Conservation (phyloP, 1,140 invertebrate species). For the Neoseiulus cucumeris region DNA sequence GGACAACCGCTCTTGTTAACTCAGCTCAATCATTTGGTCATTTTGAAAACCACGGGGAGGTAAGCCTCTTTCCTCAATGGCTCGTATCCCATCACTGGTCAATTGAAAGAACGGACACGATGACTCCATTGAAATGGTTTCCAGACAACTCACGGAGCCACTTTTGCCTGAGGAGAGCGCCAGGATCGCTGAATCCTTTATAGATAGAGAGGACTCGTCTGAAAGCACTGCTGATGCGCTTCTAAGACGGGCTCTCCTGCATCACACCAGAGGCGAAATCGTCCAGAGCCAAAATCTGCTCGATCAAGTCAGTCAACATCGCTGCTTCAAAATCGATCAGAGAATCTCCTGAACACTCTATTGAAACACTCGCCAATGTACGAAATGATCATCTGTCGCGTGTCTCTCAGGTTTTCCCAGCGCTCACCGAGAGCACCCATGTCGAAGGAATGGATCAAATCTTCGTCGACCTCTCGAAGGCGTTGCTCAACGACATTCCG, state of each 20-base stretch:
- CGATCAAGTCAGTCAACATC: not conserved
- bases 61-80: not conserved
- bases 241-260: not conserved
- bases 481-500: not conserved
- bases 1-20: not conserved
- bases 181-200: not conserved
- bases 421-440: not conserved
- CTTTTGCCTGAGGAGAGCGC: not conserved
- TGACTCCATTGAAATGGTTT: not conserved
- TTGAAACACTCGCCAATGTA: too few species aligned
- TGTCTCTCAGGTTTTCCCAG: not conserved
- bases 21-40: not conserved
- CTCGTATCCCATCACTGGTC: not conserved
- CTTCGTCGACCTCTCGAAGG: not conserved
- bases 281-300: not conserved
- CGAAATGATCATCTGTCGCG: too few species aligned
- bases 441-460: not conserved
- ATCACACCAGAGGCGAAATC: not conserved
- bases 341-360: not conserved
- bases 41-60: constrained; percentile 2
- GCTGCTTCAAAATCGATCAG: not conserved
- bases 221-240: not conserved
- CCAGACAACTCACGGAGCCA: not conserved
- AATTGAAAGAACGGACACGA: not conserved
- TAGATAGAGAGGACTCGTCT: not conserved